Base-by-base conservation (phyloP, 2,113 vertebrate genomes). In the Dromaius novaehollandiae region DNA sequence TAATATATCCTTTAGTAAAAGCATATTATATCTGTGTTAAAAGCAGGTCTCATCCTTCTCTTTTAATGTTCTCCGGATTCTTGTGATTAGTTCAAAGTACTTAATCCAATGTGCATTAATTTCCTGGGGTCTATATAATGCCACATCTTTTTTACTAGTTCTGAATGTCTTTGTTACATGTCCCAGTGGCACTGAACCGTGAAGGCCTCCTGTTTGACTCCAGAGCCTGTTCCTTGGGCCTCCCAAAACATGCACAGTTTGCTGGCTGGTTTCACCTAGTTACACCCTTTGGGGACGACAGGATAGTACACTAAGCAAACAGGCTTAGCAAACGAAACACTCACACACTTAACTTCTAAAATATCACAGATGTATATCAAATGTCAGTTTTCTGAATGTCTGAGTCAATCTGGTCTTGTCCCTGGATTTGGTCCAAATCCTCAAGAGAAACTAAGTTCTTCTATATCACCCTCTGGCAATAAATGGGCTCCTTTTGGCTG, bases 1-100 rank as follows among this genome's bases (percentile, higher is more conserved):
- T 74, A 89, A 80, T 17, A 13, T 38, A 38, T 65, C 61, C 48
- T 94, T 85, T 79, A 95, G 44, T 42, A 89, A 95, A 87, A 89
- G 4, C 21, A 66, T 82, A 32, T 81, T 61, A 64, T 60, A 90
- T 61, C 38, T 82, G 3, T 81, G 42, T 70, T 81, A 94, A 94
- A 89, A 88, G 7, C 89, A 85, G 82, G 89, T 89, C 56, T 79
- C 26, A 53, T 66, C 10, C 5, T 90, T 84, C 38, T 87, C 60
- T 61, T 90, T 82, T 58, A 77, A 40, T 53, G 18, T 32, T 92
- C 50, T 91, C 30, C 11, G 25, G 48, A 34, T 38, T 89, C 15
- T 63, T 77, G 34, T 44, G 58, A 69, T 82, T 65, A 46, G 28
- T 79, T 89, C 1, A 2, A 74, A 85, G 66, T 48, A 48, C 24